Base-by-base conservation (phyloP, 53 echinoderm and acorn worm genomes). In the Temnopleurus reevesii region DNA sequence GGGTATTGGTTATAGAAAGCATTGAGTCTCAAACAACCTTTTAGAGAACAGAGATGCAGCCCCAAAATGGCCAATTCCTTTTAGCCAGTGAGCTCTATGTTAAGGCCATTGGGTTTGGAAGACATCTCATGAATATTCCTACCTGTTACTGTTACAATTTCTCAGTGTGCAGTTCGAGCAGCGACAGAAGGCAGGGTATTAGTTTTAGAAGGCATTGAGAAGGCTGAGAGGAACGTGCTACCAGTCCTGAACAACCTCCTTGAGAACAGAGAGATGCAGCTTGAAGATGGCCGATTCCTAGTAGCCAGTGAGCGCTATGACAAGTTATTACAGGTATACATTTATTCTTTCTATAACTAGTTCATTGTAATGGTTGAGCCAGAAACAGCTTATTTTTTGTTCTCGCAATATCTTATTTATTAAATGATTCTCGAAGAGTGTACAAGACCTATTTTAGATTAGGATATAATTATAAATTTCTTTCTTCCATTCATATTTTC, bases 191-290 rank as follows among this genome's bases (percentile, higher is more conserved):
- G 98, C 31, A 84, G 98, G 47, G 93, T 97, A 49, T 77, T 97
- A 47, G 90, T 97, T 24, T 84, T 97, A 27, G 98, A 97, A 53
- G 98, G 98, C 9, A 94, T 97, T 23, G 98, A 97, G 91, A 97
- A 97, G 58, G 95, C 94, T 30, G 98, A 97, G 76, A 93, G 98
- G 87, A 97, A 97, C 60, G 98, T 97, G 77, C 63, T 97, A 8
- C 98, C 98, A 8, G 98, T 97, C 41, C 63, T 97, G 19, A 97
- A 97, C 89, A 97, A 97, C 64, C 91, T 97, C 30, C 89, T 97
- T n/a, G 98, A 97, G 91, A 97, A 97, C 76, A 84, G 97, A 59
- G 97, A 97, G 77, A 97, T 97, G 97, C 98, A 97, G 53, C 84
- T 97, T 47, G 98, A 97, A 45, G 98, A 97, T 45, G 98, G 98